phyloP scores from a whole-genome alignment of 1,140 invertebrate species.

The Pseudomyrmex cubaensis region DNA sequence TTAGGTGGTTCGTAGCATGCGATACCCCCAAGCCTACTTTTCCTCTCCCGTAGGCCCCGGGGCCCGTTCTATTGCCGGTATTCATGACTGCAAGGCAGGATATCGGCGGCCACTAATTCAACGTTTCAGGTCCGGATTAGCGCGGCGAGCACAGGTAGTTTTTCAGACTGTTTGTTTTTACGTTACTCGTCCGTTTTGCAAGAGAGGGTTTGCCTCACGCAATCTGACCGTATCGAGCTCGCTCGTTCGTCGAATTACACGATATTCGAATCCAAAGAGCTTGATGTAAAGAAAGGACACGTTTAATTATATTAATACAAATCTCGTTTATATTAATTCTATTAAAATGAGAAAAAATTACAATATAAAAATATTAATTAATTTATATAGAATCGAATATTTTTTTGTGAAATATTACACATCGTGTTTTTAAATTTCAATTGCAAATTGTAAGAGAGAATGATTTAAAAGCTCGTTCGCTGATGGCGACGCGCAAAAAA shows the following conservation, averaged over 20 bases:
- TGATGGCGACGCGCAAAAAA: not conserved
- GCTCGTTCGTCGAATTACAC: not conserved
- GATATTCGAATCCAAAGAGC: not conserved
- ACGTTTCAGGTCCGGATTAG: slow-evolving; percentile 52
- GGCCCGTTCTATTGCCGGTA: not conserved
- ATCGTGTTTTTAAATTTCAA: not conserved
- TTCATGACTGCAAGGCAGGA: slow-evolving; percentile 12
- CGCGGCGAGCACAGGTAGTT: slow-evolving; percentile 11
- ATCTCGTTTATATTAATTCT: no score
- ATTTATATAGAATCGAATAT: not conserved
- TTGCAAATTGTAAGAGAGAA: not conserved
- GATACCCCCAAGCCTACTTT: slow-evolving; percentile 31
- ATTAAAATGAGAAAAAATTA: not conserved
- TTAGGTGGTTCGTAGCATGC: slow-evolving; percentile 54
- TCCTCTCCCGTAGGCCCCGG: not conserved
- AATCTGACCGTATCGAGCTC: slow-evolving; percentile 7
- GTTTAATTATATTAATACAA: no score
- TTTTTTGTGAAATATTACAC: not conserved
- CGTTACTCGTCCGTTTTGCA: not conserved
- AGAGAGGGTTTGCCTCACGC: slow-evolving; percentile 13
- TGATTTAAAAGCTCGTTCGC: slow-evolving; percentile 2
- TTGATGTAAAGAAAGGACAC: no score
- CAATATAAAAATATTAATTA: slow-evolving; percentile 11
- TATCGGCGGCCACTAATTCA: slow-evolving; percentile 57
- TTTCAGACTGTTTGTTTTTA: slow-evolving; percentile 33